Evolutionary conservation across 1,140 invertebrate genomes (phyloP).

Genomic region (Caenorhabditis brenneri): DNA sequence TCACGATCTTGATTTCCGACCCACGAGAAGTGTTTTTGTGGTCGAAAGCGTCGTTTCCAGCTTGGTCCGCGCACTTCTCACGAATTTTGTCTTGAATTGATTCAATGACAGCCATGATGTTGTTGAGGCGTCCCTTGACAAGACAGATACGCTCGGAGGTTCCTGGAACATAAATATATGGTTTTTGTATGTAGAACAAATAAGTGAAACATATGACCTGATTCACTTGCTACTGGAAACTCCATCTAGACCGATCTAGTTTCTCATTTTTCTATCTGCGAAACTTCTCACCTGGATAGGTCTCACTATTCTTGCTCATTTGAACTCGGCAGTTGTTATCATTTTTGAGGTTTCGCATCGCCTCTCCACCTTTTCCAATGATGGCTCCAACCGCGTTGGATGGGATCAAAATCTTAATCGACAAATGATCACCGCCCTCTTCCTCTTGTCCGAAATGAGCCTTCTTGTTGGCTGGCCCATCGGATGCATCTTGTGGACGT

Average conservation of each 20-base stretch:
- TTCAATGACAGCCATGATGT: slow-evolving; percentile 88
- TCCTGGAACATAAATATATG: slow-evolving; percentile 76
- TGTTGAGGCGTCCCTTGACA: slow-evolving; percentile 89
- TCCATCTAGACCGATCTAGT: too few relatives aligned
- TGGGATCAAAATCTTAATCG: slow-evolving; percentile 68
- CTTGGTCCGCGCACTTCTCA: slow-evolving; percentile 90
- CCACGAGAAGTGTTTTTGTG: slow-evolving; percentile 63
- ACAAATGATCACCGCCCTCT: slow-evolving; percentile 31
- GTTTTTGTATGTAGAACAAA: too few relatives aligned
- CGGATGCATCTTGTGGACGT: slow-evolving; percentile 60
- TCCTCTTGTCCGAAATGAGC: slow-evolving; percentile 64
- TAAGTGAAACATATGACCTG: too few relatives aligned
- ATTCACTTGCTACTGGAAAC: too few relatives aligned
- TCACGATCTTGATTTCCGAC: slow-evolving; percentile 86
- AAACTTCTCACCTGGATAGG: slow-evolving; percentile 63
- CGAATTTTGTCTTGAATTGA: slow-evolving; percentile 97
- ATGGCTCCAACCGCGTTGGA: slow-evolving; percentile 67
- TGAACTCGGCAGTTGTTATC: slow-evolving; percentile 68
- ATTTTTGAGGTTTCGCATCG: slow-evolving; percentile 67
- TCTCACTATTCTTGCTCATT: slow-evolving; percentile 70
- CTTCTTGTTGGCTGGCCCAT: slow-evolving; percentile 65
- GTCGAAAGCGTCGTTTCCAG: slow-evolving; percentile 69
- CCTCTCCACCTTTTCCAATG: slow-evolving; percentile 69
- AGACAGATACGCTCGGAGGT: slow-evolving; percentile 95
- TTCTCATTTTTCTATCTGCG: neutral